These are phyloP conservation scores for Anarsia innoxiella DNA, from an alignment of 2,888 invertebrate species.

Conservation along the genomic window DNA sequence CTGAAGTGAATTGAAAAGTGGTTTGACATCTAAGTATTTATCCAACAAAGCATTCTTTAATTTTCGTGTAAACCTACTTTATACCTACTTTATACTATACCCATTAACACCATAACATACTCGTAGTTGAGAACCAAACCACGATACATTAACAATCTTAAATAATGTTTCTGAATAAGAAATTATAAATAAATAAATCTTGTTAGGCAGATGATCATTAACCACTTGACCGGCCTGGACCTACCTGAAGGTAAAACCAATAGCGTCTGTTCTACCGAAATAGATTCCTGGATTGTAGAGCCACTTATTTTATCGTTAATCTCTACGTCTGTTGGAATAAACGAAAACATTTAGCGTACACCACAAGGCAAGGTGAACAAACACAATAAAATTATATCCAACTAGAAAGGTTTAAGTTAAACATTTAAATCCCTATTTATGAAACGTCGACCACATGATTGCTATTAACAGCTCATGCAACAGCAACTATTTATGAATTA, in stretches of 20 bases:
- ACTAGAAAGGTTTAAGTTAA: slow-evolving; percentile 20
- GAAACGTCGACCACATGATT: background rate
- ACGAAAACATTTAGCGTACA: slow-evolving; percentile 19
- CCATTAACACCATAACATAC: no score
- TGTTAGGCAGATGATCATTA: slow-evolving; percentile 26
- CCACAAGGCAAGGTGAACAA: slow-evolving; percentile 46
- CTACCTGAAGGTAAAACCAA: slow-evolving; percentile 44
- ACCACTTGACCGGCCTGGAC: slow-evolving; percentile 28
- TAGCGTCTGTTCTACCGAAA: slow-evolving; percentile 27
- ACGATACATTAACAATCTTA: no score
- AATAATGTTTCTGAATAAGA: no score
- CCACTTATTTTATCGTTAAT: slow-evolving; percentile 14
- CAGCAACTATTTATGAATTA: no score
- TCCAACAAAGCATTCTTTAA: no score
- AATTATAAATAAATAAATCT: no score
- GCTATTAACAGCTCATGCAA: no score
- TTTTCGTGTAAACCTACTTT: no score
- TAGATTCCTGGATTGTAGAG: slow-evolving; percentile 25
- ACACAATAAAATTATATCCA: slow-evolving; percentile 46
- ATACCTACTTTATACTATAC: no score
- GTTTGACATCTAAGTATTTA: no score
- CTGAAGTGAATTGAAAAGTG: no score
- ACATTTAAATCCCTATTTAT: slow-evolving; percentile 24
- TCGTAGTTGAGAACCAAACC: no score
- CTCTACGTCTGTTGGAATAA: background rate